Base-by-base conservation (phyloP, 1,140 invertebrate species). In the Drosophila yakuba region DNA sequence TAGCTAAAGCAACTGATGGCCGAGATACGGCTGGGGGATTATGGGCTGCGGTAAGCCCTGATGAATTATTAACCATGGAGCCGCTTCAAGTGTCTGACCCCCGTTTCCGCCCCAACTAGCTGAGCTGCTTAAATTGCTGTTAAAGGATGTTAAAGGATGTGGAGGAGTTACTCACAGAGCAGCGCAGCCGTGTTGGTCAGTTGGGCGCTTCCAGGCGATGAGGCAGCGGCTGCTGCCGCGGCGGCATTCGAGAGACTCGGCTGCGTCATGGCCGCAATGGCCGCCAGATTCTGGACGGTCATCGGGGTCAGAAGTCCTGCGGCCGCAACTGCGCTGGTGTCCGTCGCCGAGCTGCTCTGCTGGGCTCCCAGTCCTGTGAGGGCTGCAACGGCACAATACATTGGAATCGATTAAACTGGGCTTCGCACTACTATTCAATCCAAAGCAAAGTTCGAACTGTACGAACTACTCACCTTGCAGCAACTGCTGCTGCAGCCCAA, bases 271-370 rank as follows among this genome's bases (percentile, higher is more conserved):
- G 97, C 97, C 36, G 97, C 97, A 75, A 98, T 93, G 28, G 97
- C 97, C 59, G 97, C 97, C 82, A 98, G 93, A 93, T 98, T 98
- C 93, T 98, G 97, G 93, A 98, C 95, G 74, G 96, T 97, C 93
- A 98, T 97, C 23, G 96, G 96, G 76, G 95, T 95, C 84, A 97
- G 92, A 23, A 95, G 81, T 61, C 93, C 93, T 60, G 93, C 92
- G 79, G 94, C 86, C 83, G 94, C 93, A 71, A 94, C 93, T 83
- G 94, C 92, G 44, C 93, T 82, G 7, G 79, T 69, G 23, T 91
- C 82, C 48, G 78, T 73, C 11, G 79, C 59, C 36, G 88, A 55
- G 66, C 72, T 88, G 66, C 76, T 88, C 54, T 85, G 92, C 66
- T 90, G 85, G 39, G 94, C 62, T 78, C 93, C 71, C 69, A 94